A percentile compares a stretch with the other conserved stretches of the same genome.
These are phyloP conservation scores for Ceratitis capitata DNA, from an alignment of 1,140 invertebrate genomes.

Conservation along the genomic window DNA sequence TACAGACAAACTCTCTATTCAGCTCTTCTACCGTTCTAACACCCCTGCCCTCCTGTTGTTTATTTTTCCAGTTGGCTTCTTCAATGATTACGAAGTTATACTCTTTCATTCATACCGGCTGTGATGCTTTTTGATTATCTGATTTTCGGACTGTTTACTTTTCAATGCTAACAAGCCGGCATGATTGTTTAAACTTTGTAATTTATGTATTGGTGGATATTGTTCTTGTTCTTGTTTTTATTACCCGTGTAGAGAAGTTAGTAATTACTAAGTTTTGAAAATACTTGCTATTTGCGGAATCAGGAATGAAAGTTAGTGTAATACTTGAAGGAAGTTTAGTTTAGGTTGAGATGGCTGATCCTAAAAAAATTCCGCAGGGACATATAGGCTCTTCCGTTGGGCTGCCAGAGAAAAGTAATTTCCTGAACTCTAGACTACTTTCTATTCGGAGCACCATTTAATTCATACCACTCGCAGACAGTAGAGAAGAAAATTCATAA, in stretches of 20 bases:
- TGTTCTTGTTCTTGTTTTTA: background rate
- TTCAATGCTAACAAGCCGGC: background rate
- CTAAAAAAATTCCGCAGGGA: background rate
- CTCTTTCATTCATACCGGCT: background rate
- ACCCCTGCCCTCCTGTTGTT: background rate
- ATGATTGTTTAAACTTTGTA: background rate
- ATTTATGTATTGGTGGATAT: background rate
- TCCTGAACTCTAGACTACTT: no score
- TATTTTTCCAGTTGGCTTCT: background rate
- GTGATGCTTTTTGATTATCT: background rate
- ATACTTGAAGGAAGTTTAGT: background rate
- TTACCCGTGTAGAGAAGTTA: background rate
- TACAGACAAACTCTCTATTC: no score
- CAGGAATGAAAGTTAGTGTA: background rate
- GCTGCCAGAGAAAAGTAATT: no score
- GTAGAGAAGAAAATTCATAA: no score
- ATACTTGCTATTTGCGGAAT: no score
- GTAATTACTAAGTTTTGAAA: no score
- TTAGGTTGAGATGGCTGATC: no score
- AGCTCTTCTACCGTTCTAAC: background rate
- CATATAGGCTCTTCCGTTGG: background rate
- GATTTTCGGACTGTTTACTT: background rate
- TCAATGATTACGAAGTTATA: background rate
- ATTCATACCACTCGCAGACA: no score
- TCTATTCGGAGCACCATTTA: no score